Percentiles rank a stretch among this genome's conserved stretches.
Evolutionary conservation across 2,888 invertebrate species (phyloP).

Genomic region (Chrysomela aeneicollis): DNA sequence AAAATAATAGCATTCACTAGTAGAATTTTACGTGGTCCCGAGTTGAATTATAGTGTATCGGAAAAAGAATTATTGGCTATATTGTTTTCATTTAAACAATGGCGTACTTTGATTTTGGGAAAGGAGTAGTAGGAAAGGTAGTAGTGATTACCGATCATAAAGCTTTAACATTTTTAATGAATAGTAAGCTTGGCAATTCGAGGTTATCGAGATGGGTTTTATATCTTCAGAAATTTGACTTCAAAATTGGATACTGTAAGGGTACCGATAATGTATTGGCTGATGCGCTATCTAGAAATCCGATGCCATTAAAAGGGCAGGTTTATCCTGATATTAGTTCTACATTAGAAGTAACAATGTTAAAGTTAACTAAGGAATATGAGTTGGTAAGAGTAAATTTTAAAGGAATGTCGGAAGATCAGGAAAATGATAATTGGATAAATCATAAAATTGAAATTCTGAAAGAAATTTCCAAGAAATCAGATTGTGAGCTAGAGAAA

Average conservation of each 20-base stretch:
- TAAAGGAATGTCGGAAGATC: too few relatives aligned
- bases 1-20: constrained; percentile 20
- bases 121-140: too few relatives aligned
- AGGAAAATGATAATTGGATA: too few relatives aligned
- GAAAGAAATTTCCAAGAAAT: too few relatives aligned
- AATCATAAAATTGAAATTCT: too few relatives aligned
- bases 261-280: constrained; percentile 17
- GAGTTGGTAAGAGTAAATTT: too few relatives aligned
- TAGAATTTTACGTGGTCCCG: constrained; percentile 4
- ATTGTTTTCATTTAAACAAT: constrained; percentile 13
- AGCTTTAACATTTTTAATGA: too few relatives aligned
- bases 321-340: too few relatives aligned
- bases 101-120: constrained; percentile 20
- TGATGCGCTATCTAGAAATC: constrained; percentile 19
- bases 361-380: too few relatives aligned
- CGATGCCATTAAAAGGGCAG: not conserved
- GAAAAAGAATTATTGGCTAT: constrained; percentile 24
- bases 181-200: constrained; percentile 17
- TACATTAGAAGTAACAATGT: too few relatives aligned
- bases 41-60: constrained; percentile 20
- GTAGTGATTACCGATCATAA: too few relatives aligned
- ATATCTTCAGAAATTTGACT: constrained; percentile 18
- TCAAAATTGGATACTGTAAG: constrained; percentile 13
- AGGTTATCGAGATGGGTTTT: constrained; percentile 18
- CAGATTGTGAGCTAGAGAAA: too few relatives aligned